Evolutionary conservation across 1,140 invertebrate species (phyloP), one percentile per base, ranked within the genome.

Genomic region (Zaprionus tsacasi): DNA sequence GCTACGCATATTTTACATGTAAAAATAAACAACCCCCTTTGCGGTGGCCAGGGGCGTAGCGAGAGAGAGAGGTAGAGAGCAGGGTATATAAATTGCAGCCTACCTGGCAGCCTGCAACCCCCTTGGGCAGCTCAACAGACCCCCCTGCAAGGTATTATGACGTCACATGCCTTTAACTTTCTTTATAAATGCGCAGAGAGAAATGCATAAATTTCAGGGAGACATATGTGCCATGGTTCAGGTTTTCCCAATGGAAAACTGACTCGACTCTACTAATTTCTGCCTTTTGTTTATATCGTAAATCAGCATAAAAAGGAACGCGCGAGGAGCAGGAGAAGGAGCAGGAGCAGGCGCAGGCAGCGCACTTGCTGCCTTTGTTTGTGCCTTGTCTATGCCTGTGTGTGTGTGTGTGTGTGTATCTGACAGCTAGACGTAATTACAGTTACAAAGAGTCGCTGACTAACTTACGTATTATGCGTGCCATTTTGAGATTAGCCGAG

Each of bases 381-480:
- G 30, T 15, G 15, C 8, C 25, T 5, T 64, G 33, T 12, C 25
- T 38, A 45, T 64, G 52, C 33, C 27, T 30, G 3, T 78, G 69
- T 65, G 54, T 55, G 21, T 21, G 12, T 78, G 54, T 68, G 56
- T 76, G 70, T 69, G 36, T 61, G 33, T 82, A 48, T 76, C 59
- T 69, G 70, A 59, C 65, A 71, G 56, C 58, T 76, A 75, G 48
- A 60, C 81, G 65, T 78, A 78, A 80, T 71, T 80, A 85, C 81
- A 80, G 81, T 70, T 71, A 68, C 48, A 45, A 35, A 45, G 59
- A 70, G 74, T 63, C 67, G 81, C 58, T 70, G 81, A 86, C 78
- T 81, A 85, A 78, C 81, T 83, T 71, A 71, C 81, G 63, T 71
- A 78, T 85, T 70, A 85, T 83, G 81, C 81, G 69, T 83, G 73